These are phyloP conservation scores for Frankliniella intonsa DNA, from an alignment of 2,888 invertebrate genomes.

Conservation along the genomic window DNA sequence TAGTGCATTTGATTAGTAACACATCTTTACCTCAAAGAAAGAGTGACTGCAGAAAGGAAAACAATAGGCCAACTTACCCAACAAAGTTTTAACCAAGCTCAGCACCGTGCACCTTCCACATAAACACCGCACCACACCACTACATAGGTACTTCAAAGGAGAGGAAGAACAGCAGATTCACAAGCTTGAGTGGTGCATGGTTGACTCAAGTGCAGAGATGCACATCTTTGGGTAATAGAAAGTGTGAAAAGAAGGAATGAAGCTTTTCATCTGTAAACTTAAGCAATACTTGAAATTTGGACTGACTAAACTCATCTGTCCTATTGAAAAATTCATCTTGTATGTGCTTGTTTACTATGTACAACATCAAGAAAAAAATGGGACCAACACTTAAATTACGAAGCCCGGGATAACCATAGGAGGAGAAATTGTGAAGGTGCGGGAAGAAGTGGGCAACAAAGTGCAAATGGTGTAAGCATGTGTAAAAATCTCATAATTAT, in stretches of 20 bases:
- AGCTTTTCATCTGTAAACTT: too few species aligned
- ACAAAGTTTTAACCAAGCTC: neutral
- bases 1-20: neutral
- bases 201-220: too few species aligned
- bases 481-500: neutral
- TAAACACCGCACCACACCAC: neutral
- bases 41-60: neutral
- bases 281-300: too few species aligned
- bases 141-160: neutral
- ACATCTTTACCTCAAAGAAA: neutral
- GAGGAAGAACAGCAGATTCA: neutral
- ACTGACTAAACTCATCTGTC: too few species aligned
- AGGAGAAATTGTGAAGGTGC: neutral
- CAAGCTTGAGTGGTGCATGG: neutral
- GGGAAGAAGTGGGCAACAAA: neutral
- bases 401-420: too few species aligned
- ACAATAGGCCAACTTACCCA: slow-evolving; percentile 17
- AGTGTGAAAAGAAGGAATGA: too few species aligned
- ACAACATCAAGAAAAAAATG: too few species aligned
- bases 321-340: too few species aligned
- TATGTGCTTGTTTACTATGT: too few species aligned
- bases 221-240: too few species aligned
- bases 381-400: too few species aligned
- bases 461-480: slow-evolving; percentile 17
- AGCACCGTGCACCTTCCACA: neutral